Evolutionary conservation across 2,888 invertebrate genomes (phyloP).

Genomic region (Brachypalpus laphriformis): DNA sequence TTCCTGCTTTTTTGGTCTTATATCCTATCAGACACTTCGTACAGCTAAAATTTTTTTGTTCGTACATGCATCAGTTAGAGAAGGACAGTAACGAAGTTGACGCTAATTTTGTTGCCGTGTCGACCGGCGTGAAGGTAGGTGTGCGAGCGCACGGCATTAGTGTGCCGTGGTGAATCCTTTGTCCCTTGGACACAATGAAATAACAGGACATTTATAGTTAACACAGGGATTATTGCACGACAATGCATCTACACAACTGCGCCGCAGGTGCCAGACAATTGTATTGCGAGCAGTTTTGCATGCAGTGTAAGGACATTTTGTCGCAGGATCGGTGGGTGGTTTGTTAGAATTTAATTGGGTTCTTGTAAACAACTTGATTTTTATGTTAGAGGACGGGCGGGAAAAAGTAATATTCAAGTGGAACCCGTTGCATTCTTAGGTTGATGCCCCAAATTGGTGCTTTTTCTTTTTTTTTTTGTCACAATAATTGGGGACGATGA

Average conservation of each 20-base stretch:
- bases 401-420: conserved; percentile 15
- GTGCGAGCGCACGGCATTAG: neutral
- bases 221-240: neutral
- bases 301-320: conserved; percentile 10
- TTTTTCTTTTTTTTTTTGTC: conserved; percentile 13
- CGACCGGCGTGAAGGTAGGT: neutral
- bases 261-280: conserved; percentile 59
- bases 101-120: conserved; percentile 50
- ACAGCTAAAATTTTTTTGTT: neutral
- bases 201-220: conserved; percentile 47
- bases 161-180: conserved; percentile 15
- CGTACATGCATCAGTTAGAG: neutral
- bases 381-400: conserved; percentile 38
- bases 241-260: conserved; percentile 17
- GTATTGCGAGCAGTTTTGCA: conserved; percentile 16
- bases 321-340: conserved; percentile 9
- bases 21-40: conserved; percentile 10
- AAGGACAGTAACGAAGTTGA: conserved; percentile 49
- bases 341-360: conserved; percentile 53
- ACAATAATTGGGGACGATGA: conserved; percentile 1
- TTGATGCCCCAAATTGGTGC: neutral
- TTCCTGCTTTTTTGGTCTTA: neutral
- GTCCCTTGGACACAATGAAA: conserved; percentile 56
- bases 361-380: conserved; percentile 59
- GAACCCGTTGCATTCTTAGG: conserved; percentile 25